Evolutionary conservation across 2,797 vertebrate species (phyloP).

Genomic region (Cetoscarus ocellatus): DNA sequence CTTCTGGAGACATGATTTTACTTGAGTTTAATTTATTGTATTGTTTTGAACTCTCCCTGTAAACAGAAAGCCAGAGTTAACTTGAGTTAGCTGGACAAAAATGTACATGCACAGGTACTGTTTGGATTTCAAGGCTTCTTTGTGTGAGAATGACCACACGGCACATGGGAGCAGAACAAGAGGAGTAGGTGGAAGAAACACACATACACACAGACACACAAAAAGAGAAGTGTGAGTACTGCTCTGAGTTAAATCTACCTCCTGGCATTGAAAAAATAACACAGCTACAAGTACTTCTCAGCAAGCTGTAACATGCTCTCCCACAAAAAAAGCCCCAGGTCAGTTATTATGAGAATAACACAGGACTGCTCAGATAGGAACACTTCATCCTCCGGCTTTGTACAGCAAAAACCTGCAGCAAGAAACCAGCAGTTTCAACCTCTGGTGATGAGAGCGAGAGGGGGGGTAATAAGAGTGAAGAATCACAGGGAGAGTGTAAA

Average conservation of each 20-base stretch:
- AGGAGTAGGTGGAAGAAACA: conserved; percentile 20
- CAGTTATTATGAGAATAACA: conserved; percentile 51
- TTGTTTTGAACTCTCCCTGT: no score
- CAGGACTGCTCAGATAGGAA: conserved; percentile 34
- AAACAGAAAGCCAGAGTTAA: no score
- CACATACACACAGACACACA: no score
- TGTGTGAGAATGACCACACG: conserved; percentile 10
- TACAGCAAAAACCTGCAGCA: conserved; percentile 42
- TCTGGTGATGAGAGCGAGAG: conserved; percentile 32
- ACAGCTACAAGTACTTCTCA: conserved; percentile 20
- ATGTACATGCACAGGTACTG: no score
- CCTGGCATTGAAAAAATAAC: conserved; percentile 21
- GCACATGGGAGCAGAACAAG: conserved; percentile 9
- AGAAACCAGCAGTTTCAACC: conserved; percentile 16
- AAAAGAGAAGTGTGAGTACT: conserved; percentile 1
- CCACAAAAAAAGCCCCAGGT: conserved; percentile 45
- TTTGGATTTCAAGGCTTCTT: background rate
- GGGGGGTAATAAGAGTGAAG: conserved; percentile 19
- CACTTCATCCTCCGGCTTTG: conserved; percentile 39
- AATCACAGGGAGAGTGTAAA: conserved; percentile 23
- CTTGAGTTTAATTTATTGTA: no score
- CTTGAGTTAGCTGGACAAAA: no score
- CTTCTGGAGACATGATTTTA: no score
- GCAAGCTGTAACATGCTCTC: conserved; percentile 28
- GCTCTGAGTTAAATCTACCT: conserved; percentile 27